phyloP scores from a whole-genome alignment of 2,797 vertebrate genomes.

The Pterois miles region DNA sequence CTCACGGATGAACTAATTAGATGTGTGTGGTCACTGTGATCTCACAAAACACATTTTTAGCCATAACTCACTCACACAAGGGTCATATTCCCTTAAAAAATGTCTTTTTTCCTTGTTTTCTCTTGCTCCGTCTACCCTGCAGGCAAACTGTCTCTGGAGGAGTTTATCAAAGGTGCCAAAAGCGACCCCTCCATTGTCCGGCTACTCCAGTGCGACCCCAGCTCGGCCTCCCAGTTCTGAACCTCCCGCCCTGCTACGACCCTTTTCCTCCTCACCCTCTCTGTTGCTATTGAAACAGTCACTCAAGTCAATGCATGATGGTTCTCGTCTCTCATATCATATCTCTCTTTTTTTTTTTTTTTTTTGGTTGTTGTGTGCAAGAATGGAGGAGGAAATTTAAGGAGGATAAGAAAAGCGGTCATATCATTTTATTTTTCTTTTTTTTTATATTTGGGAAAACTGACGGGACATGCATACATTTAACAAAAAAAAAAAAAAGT shows the following conservation, averaged over 20 bases:
- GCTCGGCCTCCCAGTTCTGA: constrained; percentile 96
- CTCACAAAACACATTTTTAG: no score
- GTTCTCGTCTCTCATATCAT: constrained; percentile 79
- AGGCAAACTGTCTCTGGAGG: constrained; percentile 98
- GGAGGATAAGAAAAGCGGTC: constrained; percentile 51
- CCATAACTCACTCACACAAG: neutral
- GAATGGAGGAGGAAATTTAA: constrained; percentile 52
- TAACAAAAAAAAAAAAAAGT: no score
- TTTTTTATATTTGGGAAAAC: constrained; percentile 55
- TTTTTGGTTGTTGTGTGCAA: constrained; percentile 57
- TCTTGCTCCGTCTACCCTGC: constrained; percentile 19
- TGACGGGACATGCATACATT: constrained; percentile 56
- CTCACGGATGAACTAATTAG: no score
- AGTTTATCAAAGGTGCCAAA: constrained; percentile 99
- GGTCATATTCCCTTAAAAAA: neutral
- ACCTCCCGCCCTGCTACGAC: constrained; percentile 13
- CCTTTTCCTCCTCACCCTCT: constrained; percentile 37
- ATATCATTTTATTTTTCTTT: constrained; percentile 62
- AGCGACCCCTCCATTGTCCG: constrained; percentile 98
- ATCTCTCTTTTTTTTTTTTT: constrained; percentile 48
- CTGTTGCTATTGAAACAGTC: constrained; percentile 71
- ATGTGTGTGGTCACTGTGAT: no score
- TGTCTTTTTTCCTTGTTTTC: neutral
- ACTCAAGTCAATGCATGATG: constrained; percentile 85
- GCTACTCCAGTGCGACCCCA: constrained; percentile 98